Evolutionary conservation across 2,797 vertebrate species (phyloP).

Genomic region (Hemibagrus guttatus): DNA sequence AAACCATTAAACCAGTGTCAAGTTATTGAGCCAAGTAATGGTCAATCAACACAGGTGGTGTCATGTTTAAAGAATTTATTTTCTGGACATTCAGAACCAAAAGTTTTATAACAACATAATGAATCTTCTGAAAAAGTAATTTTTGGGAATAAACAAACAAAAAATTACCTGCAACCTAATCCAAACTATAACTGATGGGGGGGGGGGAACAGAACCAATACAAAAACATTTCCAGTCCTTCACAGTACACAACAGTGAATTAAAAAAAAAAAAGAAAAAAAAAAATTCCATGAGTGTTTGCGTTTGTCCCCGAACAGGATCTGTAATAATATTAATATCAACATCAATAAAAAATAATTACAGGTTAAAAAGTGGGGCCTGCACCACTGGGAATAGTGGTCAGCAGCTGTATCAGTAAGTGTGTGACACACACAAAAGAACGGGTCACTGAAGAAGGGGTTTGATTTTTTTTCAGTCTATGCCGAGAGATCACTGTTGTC

Average conservation of each 20-base stretch:
- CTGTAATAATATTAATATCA: constrained; percentile 62
- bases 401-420: constrained; percentile 50
- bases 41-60: background rate
- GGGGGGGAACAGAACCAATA: constrained; percentile 41
- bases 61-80: constrained; percentile 64
- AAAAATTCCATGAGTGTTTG: constrained; percentile 54
- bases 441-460: constrained; percentile 32
- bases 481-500: constrained; percentile 89
- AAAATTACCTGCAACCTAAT: constrained; percentile 49
- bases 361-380: constrained; percentile 65
- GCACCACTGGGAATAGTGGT: constrained; percentile 53
- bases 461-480: constrained; percentile 69
- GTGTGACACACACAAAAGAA: constrained; percentile 34
- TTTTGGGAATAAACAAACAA: constrained; percentile 44
- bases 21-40: background rate
- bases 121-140: constrained; percentile 20
- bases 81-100: constrained; percentile 59
- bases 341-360: constrained; percentile 67
- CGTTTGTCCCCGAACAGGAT: constrained; percentile 57
- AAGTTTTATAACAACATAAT: constrained; percentile 56
- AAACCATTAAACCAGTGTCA: background rate
- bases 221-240: constrained; percentile 60
- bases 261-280: constrained; percentile 44
- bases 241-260: constrained; percentile 62
- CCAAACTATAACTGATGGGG: constrained; percentile 52